Evolutionary conservation across 2,113 vertebrate species (phyloP).

Genomic region (Piaya cayana): DNA sequence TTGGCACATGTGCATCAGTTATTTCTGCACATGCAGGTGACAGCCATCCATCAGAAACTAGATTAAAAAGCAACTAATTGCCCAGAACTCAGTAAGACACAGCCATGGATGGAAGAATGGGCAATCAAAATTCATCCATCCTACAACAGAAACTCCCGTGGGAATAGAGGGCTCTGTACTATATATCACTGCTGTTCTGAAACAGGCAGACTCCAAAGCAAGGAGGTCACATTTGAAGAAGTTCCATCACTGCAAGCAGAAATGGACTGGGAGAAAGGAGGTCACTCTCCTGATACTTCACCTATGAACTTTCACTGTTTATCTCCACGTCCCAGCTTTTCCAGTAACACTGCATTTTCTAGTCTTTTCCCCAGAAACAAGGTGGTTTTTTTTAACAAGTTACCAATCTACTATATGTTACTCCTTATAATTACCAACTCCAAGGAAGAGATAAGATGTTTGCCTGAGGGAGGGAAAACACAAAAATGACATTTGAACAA

Average conservation of each 20-base stretch:
- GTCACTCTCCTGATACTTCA: background rate
- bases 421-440: background rate
- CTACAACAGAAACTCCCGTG: background rate
- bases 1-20: background rate
- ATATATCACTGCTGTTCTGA: background rate
- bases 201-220: background rate
- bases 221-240: background rate
- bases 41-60: constrained; percentile 14
- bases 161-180: background rate
- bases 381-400: background rate
- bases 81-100: background rate
- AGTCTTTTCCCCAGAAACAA: background rate
- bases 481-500: background rate
- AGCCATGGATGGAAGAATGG: background rate
- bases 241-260: background rate
- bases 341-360: background rate
- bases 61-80: constrained; percentile 45
- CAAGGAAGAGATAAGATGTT: background rate
- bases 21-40: background rate
- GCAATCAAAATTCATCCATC: background rate
- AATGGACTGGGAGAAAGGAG: background rate
- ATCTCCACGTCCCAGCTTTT: background rate
- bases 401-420: background rate
- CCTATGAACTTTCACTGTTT: background rate
- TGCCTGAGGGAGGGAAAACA: background rate